phyloP scores from a whole-genome alignment of 2,888 invertebrate genomes.

The Hedychridium roseum region DNA sequence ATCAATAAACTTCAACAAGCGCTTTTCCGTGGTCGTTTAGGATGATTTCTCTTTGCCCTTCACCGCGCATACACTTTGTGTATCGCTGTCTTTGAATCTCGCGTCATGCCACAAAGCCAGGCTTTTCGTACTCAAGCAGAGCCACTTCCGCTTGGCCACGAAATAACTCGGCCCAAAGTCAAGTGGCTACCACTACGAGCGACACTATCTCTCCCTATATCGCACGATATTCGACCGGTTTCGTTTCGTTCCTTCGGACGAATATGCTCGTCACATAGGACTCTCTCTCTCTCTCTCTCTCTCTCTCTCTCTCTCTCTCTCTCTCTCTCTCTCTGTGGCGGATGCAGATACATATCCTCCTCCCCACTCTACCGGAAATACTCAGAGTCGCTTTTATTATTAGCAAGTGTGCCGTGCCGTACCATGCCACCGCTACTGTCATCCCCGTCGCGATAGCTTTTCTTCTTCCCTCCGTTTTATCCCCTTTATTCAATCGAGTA shows the following conservation, averaged over 20 bases:
- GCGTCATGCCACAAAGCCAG: too few relatives aligned
- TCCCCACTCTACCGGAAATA: conserved; percentile 20
- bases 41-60: too few relatives aligned
- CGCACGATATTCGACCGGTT: neutral
- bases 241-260: neutral
- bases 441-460: too few relatives aligned
- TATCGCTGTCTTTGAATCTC: too few relatives aligned
- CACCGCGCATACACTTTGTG: too few relatives aligned
- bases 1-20: too few relatives aligned
- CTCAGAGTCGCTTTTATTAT: conserved; percentile 23
- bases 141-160: conserved; percentile 14
- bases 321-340: conserved; percentile 10
- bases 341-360: neutral
- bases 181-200: conserved; percentile 24
- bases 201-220: too few relatives aligned
- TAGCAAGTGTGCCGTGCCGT: conserved; percentile 15
- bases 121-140: conserved; percentile 12
- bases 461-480: too few relatives aligned
- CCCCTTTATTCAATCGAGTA: too few relatives aligned
- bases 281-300: conserved; percentile 13
- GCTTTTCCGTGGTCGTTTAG: too few relatives aligned
- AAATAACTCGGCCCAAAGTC: conserved; percentile 28
- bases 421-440: conserved; percentile 4
- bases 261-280: conserved; percentile 15
- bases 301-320: conserved; percentile 11